A percentile compares a stretch with the other conserved stretches of the same genome.
These are phyloP conservation scores for Atrina japonica DNA, from an alignment of 2,888 invertebrate species.

Conservation along the genomic window DNA sequence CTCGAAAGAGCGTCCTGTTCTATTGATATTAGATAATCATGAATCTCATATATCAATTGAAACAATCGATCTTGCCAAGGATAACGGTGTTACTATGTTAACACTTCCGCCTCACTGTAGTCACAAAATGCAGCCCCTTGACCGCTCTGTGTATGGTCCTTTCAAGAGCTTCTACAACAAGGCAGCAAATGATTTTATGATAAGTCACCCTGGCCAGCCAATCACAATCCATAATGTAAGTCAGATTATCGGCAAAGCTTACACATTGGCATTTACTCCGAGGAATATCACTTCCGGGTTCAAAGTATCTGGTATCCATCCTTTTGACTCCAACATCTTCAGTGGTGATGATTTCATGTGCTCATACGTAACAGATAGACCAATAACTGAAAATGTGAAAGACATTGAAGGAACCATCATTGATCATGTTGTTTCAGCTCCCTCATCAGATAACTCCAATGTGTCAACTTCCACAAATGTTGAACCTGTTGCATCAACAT, in stretches of 20 bases:
- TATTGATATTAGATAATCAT: constrained; percentile 73
- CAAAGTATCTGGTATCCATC: constrained; percentile 36
- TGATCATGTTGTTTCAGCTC: too few species aligned
- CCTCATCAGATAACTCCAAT: too few species aligned
- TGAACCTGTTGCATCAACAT: too few species aligned
- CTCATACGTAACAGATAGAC: constrained; percentile 32
- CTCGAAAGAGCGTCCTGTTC: constrained; percentile 62
- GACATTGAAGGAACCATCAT: too few species aligned
- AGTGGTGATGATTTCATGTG: constrained; percentile 36
- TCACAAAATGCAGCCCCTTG: constrained; percentile 80
- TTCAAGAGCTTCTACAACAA: constrained; percentile 6
- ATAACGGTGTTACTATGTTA: constrained; percentile 77
- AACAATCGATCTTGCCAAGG: constrained; percentile 72
- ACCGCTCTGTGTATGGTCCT: constrained; percentile 63
- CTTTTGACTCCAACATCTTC: constrained; percentile 39
- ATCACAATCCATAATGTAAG: constrained; percentile 77
- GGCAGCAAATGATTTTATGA: constrained; percentile 70
- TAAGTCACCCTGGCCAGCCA: constrained; percentile 75
- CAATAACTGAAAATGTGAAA: constrained; percentile 2
- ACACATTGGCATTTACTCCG: constrained; percentile 10
- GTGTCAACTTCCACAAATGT: too few species aligned
- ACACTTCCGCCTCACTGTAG: constrained; percentile 67
- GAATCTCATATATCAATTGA: constrained; percentile 43
- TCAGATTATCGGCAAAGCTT: constrained; percentile 25
- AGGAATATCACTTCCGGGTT: constrained; percentile 29